These are phyloP conservation scores for Toxotes lorentzi DNA, from an alignment of 2,797 vertebrate genomes.

Conservation along the genomic window DNA sequence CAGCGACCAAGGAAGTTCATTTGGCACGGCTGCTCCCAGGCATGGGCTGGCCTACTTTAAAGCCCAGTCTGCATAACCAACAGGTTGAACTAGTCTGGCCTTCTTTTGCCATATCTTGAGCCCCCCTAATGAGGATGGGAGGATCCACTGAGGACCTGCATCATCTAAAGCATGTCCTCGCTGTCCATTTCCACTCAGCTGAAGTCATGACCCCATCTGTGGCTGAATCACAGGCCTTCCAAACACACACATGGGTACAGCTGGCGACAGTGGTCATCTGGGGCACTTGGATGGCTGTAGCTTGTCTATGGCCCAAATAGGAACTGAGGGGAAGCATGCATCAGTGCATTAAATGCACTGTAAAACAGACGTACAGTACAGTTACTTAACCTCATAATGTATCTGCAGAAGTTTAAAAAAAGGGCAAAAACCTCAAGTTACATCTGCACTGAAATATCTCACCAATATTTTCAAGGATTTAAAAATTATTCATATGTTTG, in stretches of 20 bases:
- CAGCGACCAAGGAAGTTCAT: slow-evolving; percentile 71
- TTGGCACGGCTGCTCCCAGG: slow-evolving; percentile 75
- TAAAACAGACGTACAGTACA: slow-evolving; percentile 32
- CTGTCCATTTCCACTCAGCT: slow-evolving; percentile 40
- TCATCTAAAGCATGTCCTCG: slow-evolving; percentile 30
- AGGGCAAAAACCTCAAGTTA: slow-evolving; percentile 26
- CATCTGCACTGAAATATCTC: slow-evolving; percentile 14
- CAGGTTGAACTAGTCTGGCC: slow-evolving; percentile 68
- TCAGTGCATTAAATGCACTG: slow-evolving; percentile 58
- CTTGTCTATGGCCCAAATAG: slow-evolving; percentile 56
- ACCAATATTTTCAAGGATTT: not conserved
- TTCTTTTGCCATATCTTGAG: slow-evolving; percentile 34
- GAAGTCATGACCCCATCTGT: slow-evolving; percentile 58
- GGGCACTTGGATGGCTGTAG: slow-evolving; percentile 37
- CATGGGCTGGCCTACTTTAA: slow-evolving; percentile 83
- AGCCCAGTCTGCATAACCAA: slow-evolving; percentile 64
- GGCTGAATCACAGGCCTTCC: slow-evolving; percentile 35
- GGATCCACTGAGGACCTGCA: slow-evolving; percentile 24
- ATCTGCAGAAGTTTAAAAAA: slow-evolving; percentile 5
- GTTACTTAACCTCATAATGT: slow-evolving; percentile 30
- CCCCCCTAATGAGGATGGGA: slow-evolving; percentile 7
- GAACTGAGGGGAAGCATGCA: slow-evolving; percentile 62
- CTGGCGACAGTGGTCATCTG: slow-evolving; percentile 56
- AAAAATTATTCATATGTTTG: not conserved
- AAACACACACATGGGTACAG: slow-evolving; percentile 36